Percentiles rank a stretch among this genome's conserved stretches.
phyloP scores from a whole-genome alignment of 2,888 invertebrate species.

The Mongoloraphidia duomilia region DNA sequence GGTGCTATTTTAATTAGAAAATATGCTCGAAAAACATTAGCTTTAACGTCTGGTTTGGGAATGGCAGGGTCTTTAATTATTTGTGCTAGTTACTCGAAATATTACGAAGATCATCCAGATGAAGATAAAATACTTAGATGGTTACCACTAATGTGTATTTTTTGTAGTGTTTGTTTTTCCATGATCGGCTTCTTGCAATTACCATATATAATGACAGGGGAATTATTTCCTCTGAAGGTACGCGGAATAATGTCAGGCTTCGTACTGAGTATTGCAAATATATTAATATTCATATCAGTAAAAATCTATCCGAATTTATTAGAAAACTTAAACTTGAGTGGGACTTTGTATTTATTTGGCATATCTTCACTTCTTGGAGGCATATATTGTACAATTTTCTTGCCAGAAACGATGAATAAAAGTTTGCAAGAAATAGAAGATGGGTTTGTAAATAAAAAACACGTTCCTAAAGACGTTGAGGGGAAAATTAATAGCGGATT shows the following conservation, averaged over 20 bases:
- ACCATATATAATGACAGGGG: constrained; percentile 63
- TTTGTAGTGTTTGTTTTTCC: constrained; percentile 54
- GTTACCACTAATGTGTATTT: constrained; percentile 42
- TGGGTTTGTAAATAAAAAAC: constrained; percentile 35
- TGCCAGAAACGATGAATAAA: constrained; percentile 58
- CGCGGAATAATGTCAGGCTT: constrained; percentile 55
- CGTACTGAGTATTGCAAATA: constrained; percentile 53
- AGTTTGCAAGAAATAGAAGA: constrained; percentile 52
- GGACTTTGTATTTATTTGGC: constrained; percentile 48
- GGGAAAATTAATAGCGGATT: no score
- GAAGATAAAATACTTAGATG: constrained; percentile 22
- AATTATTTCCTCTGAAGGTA: constrained; percentile 52
- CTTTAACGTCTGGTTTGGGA: constrained; percentile 47
- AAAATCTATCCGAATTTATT: constrained; percentile 54
- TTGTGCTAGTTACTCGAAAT: constrained; percentile 24
- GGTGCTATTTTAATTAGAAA: constrained; percentile 51
- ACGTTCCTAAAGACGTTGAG: no score
- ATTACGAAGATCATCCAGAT: constrained; percentile 22
- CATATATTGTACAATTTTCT: constrained; percentile 40
- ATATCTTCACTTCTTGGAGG: constrained; percentile 43
- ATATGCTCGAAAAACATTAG: constrained; percentile 45
- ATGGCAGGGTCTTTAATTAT: constrained; percentile 45
- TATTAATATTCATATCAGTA: constrained; percentile 53
- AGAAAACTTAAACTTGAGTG: constrained; percentile 39
- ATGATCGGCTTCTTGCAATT: constrained; percentile 61